Conservation (phyloP, 2,888 invertebrate species). For the Trichogramma dendrolimi region DNA sequence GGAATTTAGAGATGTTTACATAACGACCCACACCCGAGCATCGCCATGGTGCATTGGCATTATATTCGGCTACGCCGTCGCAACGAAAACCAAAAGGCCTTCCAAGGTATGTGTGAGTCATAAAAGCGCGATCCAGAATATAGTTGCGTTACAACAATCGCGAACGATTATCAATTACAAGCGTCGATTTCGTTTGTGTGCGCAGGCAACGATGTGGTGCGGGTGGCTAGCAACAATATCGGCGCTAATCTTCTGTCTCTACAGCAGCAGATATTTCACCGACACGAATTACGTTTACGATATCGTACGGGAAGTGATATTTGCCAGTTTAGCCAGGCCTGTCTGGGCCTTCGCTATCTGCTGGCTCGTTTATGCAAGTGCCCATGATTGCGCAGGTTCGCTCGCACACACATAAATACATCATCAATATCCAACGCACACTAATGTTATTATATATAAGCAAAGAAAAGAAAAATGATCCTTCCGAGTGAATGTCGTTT, state of each 20-base stretch:
- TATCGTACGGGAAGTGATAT: constrained; percentile 45
- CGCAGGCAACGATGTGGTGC: constrained; percentile 19
- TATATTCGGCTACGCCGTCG: constrained; percentile 20
- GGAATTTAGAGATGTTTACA: constrained; percentile 17
- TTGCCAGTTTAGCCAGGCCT: constrained; percentile 50
- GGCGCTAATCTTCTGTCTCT: constrained; percentile 28
- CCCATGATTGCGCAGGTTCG: constrained; percentile 53
- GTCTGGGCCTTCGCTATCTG: constrained; percentile 53
- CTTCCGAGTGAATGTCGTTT: no score
- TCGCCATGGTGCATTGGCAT: constrained; percentile 29
- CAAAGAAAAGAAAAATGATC: no score
- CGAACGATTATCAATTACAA: not conserved
- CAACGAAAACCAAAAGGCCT: no score
- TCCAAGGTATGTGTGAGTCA: no score
- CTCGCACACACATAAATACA: no score
- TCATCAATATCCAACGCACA: no score
- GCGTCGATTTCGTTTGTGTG: constrained; percentile 26
- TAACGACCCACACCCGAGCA: constrained; percentile 22
- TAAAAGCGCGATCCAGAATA: no score
- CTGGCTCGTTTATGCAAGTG: constrained; percentile 56
- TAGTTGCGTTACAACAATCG: no score
- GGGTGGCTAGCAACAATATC: constrained; percentile 30
- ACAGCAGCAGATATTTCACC: constrained; percentile 36
- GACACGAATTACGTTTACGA: constrained; percentile 43
- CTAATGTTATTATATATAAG: no score